Evolutionary conservation across 2,888 invertebrate genomes (phyloP).

Genomic region (Phalera bucephala): DNA sequence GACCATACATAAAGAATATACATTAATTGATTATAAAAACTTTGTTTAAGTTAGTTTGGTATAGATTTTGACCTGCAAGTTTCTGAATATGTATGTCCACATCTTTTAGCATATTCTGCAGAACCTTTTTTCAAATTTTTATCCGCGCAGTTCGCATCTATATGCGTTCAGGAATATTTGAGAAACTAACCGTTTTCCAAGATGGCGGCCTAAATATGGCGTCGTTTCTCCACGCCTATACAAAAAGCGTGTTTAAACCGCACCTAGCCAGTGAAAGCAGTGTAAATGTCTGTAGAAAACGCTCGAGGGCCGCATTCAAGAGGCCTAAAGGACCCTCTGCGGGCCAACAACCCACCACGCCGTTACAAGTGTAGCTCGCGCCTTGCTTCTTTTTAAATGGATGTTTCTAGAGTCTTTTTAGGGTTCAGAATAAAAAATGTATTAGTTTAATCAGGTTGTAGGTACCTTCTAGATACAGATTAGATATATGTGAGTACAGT

Average conservation of each 20-base stretch:
- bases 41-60: too few species aligned
- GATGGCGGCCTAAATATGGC: constrained; percentile 23
- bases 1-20: too few species aligned
- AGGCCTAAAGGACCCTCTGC: constrained; percentile 19
- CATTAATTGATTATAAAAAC: too few species aligned
- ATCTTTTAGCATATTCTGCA: too few species aligned
- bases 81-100: too few species aligned
- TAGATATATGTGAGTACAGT: too few species aligned
- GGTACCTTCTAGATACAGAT: too few species aligned
- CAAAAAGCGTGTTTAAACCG: constrained; percentile 30
- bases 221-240: constrained; percentile 19
- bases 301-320: constrained; percentile 29
- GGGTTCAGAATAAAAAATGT: constrained; percentile 8
- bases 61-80: too few species aligned
- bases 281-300: constrained; percentile 37
- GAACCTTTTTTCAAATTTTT: too few species aligned
- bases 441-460: too few species aligned
- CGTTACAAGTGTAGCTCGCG: constrained; percentile 15
- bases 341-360: constrained; percentile 27
- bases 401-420: constrained; percentile 15
- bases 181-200: constrained; percentile 13
- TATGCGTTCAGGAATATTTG: too few species aligned
- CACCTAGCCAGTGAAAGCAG: constrained; percentile 31
- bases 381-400: constrained; percentile 14
- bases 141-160: too few species aligned